phyloP scores from a whole-genome alignment of 2,888 invertebrate species.

The Agrotis exclamationis region DNA sequence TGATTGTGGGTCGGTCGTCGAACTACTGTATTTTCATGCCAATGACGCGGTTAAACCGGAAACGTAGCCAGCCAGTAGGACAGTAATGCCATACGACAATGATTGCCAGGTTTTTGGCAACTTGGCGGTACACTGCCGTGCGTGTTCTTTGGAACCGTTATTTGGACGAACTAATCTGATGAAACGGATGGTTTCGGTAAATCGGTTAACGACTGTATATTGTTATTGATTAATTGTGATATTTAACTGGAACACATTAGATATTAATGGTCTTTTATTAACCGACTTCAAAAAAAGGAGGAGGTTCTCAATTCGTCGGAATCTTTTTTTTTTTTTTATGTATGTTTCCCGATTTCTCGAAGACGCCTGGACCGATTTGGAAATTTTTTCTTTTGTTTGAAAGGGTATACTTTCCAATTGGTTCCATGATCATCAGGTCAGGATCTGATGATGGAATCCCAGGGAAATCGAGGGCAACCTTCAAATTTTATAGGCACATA shows the following conservation, averaged over 20 bases:
- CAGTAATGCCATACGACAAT: conserved; percentile 18
- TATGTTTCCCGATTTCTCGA: no score
- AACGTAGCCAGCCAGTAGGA: conserved; percentile 39
- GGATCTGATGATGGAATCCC: no score
- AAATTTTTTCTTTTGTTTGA: no score
- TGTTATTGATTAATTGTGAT: conserved; percentile 23
- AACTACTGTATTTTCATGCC: conserved; percentile 56
- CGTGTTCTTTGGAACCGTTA: conserved; percentile 30
- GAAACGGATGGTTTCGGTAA: conserved; percentile 27
- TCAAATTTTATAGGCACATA: no score
- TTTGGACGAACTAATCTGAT: conserved; percentile 32
- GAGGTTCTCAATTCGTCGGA: no score
- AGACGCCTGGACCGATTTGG: no score
- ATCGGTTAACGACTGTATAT: conserved; percentile 35
- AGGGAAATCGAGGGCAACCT: no score
- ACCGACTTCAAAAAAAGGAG: no score
- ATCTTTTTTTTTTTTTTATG: no score
- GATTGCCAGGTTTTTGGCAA: conserved; percentile 48
- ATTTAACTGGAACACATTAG: not conserved
- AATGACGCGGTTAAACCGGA: conserved; percentile 50
- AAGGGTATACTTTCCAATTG: no score
- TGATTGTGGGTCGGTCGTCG: conserved; percentile 59
- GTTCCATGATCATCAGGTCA: no score
- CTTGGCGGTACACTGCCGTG: conserved; percentile 22
- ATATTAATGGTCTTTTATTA: not conserved